Base-by-base conservation (phyloP, 2,888 invertebrate genomes). In the Macrosoma leucophasiata region DNA sequence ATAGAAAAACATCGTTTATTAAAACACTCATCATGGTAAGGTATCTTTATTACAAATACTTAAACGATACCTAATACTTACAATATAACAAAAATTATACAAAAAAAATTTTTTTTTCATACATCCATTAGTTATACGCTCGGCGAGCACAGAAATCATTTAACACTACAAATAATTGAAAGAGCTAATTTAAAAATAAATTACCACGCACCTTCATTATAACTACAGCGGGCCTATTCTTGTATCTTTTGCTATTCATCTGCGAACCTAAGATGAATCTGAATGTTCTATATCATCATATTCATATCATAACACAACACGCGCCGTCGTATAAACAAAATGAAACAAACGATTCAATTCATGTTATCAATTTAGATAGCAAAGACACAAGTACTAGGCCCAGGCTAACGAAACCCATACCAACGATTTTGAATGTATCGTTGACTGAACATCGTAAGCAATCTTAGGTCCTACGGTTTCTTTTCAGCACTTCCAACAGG, bases 1-100 rank as follows among this genome's bases (percentile, higher is more conserved):
- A 21, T 14, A 29, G 29, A 14, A 29, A 30, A 30, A 30, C 12
- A 23, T 26, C 21, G 24, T 28, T 39, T 39, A 42, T 52, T 61
- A 56, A 72, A 72, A 72, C 62, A 69, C 49, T 50, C 32, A 58
- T 65, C 47, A 58, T 62, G 57, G 61, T 68, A 71, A 59, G 64
- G 64, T 75, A 74, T 68, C 68, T 76, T 75, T 75, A 76, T 75
- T 77, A 71, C 63, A 75, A 73, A 68, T 65, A 65, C 60, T 67
- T 61, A 66, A 56, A 61, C 36, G 59, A 68, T 67, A 70, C 65
- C 65, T 58, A 59, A 52, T 71, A 69, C 69, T 64, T 68, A 75
- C 69, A 74, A 53, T 48, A 61, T 68, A 73, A 72, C 66, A 69
- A 72, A 63, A n/a, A 68, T 58, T 39, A 59, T 67, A 67, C 55